A percentile compares a stretch with the other conserved stretches of the same genome.
These are phyloP conservation scores for Cryptomyrus ogoouensis DNA, from an alignment of 2,113 vertebrate genomes.

Conservation along the genomic window DNA sequence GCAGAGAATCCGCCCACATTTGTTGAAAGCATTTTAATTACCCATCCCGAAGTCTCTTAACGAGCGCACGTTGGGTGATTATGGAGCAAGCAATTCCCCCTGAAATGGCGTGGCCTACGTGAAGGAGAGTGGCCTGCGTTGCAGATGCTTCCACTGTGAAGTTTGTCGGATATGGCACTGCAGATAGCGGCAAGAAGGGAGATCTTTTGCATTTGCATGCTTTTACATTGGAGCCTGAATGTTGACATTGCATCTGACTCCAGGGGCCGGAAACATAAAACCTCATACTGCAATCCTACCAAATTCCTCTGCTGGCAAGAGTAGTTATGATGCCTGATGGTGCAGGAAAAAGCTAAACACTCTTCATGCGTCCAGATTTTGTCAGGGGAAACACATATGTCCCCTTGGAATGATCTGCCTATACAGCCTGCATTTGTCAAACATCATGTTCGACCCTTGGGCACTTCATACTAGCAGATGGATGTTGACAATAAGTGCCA, in stretches of 20 bases:
- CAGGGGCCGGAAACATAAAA: neutral
- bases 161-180: neutral
- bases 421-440: neutral
- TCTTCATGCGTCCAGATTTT: neutral
- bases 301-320: neutral
- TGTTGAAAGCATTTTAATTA: conserved; percentile 55
- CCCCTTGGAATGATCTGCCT: neutral
- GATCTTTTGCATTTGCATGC: neutral
- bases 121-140: neutral
- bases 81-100: conserved; percentile 49
- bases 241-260: neutral
- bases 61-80: conserved; percentile 43
- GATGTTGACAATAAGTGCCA: neutral
- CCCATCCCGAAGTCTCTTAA: conserved; percentile 37
- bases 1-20: conserved; percentile 35
- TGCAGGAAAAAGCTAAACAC: neutral
- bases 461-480: neutral
- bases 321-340: neutral
- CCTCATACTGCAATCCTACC: neutral
- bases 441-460: neutral
- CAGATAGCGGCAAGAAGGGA: neutral
- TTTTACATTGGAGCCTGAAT: neutral
- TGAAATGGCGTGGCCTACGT: conserved; percentile 2
- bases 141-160: neutral
- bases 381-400: neutral